phyloP scores from a whole-genome alignment of 1,140 invertebrate species.

The Pemphigus obesinymphae region DNA sequence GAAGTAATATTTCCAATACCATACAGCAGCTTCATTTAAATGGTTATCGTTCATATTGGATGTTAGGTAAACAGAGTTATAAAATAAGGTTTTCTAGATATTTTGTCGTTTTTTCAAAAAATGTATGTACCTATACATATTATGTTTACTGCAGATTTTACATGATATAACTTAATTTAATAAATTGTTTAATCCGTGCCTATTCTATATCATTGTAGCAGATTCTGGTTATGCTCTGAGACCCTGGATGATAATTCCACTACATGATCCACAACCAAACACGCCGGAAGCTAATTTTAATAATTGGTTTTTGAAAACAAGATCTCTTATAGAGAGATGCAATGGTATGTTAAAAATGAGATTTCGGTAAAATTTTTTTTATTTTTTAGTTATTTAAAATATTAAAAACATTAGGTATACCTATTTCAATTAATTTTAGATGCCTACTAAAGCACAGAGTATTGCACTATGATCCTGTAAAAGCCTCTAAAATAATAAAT shows the following conservation, averaged over 20 bases:
- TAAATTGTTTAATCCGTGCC: too few relatives aligned
- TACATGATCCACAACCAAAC: neutral
- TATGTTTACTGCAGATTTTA: too few relatives aligned
- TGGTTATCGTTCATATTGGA: neutral
- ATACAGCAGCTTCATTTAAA: neutral
- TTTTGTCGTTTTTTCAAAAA: too few relatives aligned
- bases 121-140: too few relatives aligned
- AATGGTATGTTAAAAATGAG: neutral
- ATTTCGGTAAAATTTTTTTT: constrained; percentile 12
- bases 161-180: too few relatives aligned
- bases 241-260: neutral
- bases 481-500: neutral
- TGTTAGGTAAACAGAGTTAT: neutral
- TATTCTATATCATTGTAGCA: neutral
- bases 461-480: neutral
- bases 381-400: too few relatives aligned
- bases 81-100: neutral
- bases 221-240: neutral
- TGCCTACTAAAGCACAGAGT: neutral
- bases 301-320: neutral
- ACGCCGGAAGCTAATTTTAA: neutral
- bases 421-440: neutral
- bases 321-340: neutral
- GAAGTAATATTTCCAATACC: neutral
- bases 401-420: too few relatives aligned